A percentile compares a stretch with the other conserved stretches of the same genome.
Evolutionary conservation across 2,797 vertebrate species (phyloP).

Genomic region (Helarctos malayanus): DNA sequence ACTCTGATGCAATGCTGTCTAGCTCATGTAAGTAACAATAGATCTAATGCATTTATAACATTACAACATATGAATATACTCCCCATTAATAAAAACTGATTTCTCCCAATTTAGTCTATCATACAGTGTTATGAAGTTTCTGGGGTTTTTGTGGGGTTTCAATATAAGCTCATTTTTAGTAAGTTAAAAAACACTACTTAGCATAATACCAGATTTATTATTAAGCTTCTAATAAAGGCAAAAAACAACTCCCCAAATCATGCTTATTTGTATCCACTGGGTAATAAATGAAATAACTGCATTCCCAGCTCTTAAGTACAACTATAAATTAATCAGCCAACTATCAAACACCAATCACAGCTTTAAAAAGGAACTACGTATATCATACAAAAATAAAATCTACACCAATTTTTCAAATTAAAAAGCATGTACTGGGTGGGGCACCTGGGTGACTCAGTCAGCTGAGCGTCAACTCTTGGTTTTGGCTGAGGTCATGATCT

Average conservation of each 20-base stretch:
- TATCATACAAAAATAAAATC: constrained; percentile 57
- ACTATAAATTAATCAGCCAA: not conserved
- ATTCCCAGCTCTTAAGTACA: not conserved
- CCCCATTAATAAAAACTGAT: not conserved
- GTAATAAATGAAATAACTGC: not conserved
- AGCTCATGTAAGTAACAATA: not conserved
- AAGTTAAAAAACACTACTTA: constrained; percentile 30
- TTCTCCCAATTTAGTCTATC: not conserved
- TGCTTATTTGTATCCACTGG: not conserved
- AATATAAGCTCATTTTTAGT: not conserved
- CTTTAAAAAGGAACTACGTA: constrained; percentile 45
- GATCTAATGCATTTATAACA: not conserved
- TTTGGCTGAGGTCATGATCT: not conserved
- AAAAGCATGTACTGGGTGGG: not conserved
- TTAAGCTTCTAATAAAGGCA: not conserved
- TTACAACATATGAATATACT: not conserved
- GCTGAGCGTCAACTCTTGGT: not conserved
- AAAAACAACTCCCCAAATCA: not conserved
- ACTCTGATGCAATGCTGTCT: not conserved
- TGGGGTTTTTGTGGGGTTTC: not conserved
- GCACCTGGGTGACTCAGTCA: not conserved
- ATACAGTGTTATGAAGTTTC: not conserved
- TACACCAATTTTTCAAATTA: not conserved
- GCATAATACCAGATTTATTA: not conserved
- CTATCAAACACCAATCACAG: constrained; percentile 58